phyloP scores from a whole-genome alignment of 2,113 vertebrate genomes.

The Stictonetta naevosa region DNA sequence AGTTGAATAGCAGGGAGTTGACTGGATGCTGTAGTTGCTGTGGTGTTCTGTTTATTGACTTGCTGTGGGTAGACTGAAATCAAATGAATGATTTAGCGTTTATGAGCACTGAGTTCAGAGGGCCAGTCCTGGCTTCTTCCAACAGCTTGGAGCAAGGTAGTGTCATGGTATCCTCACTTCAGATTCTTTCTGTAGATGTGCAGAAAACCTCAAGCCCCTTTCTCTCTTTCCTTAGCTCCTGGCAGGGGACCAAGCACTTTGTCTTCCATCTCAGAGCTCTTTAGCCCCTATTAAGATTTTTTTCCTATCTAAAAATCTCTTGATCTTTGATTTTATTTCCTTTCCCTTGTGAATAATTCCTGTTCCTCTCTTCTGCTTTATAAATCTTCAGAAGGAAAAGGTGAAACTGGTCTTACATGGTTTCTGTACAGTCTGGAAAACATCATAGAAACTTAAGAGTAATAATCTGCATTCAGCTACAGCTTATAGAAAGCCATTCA shows the following conservation, averaged over 20 bases:
- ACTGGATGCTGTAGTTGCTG: neutral
- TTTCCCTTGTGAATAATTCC: neutral
- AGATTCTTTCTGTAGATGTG: neutral
- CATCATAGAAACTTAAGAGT: neutral
- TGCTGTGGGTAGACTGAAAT: neutral
- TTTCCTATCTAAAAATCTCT: neutral
- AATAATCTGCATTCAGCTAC: neutral
- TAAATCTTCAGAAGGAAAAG: neutral
- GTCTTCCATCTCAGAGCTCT: neutral
- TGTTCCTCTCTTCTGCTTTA: neutral
- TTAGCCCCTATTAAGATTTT: neutral
- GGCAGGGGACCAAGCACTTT: neutral
- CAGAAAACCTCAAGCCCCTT: neutral
- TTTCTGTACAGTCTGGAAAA: neutral
- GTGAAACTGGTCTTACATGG: neutral
- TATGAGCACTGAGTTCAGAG: neutral
- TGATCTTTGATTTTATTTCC: neutral
- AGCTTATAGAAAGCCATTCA: neutral
- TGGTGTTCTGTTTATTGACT: neutral
- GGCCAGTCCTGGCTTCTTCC: neutral
- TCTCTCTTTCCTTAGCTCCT: neutral
- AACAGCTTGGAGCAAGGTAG: neutral
- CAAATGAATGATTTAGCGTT: neutral
- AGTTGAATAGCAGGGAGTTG: rapidly evolving
- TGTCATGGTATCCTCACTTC: neutral